Conservation (phyloP, 2,888 invertebrate genomes). For the Caenorhabditis afra region DNA sequence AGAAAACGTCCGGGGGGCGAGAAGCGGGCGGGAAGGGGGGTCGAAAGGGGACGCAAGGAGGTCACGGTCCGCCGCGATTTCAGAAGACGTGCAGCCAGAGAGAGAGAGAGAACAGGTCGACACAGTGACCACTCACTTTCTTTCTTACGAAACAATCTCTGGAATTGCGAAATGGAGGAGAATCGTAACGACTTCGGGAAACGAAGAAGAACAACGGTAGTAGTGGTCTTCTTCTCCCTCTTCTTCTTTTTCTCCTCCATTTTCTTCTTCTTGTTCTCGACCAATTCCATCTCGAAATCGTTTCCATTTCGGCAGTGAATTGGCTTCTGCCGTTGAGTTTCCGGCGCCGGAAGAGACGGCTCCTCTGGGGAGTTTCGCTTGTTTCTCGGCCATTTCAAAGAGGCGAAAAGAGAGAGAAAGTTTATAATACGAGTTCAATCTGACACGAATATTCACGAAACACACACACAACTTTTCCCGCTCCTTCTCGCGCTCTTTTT, state of each 20-base stretch:
- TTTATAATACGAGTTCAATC: constrained; percentile 55
- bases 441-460: constrained; percentile 48
- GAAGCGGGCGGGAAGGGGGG: neutral
- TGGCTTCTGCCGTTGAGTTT: constrained; percentile 3
- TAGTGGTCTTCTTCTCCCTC: no score
- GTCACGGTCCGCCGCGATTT: constrained; percentile 51
- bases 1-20: constrained; percentile 1
- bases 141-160: neutral
- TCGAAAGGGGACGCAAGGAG: constrained; percentile 7
- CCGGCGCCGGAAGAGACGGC: constrained; percentile 15
- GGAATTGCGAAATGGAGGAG: neutral
- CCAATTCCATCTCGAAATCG: no score
- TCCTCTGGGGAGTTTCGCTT: constrained; percentile 35
- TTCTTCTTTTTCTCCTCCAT: no score
- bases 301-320: neutral
- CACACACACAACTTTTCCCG: neutral
- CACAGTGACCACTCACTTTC: constrained; percentile 4
- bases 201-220: neutral
- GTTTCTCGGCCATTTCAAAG: constrained; percentile 6
- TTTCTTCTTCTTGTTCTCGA: no score
- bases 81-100: no score
- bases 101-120: no score
- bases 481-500: constrained; percentile 25
- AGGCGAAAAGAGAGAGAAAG: constrained; percentile 1
- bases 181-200: constrained; percentile 18